phyloP scores from a whole-genome alignment of 2,797 vertebrate genomes.

The Coilia nasus region DNA sequence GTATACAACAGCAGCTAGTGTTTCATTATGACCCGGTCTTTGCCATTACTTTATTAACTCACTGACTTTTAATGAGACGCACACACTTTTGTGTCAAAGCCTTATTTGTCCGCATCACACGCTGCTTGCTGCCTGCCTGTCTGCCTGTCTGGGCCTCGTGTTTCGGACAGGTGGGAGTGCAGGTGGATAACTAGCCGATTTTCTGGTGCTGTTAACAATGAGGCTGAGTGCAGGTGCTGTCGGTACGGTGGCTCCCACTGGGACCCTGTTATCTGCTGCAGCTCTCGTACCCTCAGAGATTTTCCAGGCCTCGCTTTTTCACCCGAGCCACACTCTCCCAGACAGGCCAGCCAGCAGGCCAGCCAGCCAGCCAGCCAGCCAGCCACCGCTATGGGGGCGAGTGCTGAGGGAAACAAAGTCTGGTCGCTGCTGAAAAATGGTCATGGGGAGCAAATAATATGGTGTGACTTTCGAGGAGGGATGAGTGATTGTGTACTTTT shows the following conservation, averaged over 20 bases:
- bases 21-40: not conserved
- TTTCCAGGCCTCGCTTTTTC: not conserved
- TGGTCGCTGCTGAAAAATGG: slow-evolving; percentile 45
- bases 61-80: not conserved
- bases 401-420: not conserved
- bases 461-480: slow-evolving; percentile 33
- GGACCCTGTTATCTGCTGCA: slow-evolving; percentile 15
- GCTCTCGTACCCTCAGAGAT: slow-evolving; percentile 7
- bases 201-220: slow-evolving; percentile 3
- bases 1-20: not conserved
- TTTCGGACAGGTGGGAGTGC: not conserved
- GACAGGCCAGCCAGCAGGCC: not conserved
- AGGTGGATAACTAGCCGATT: not conserved
- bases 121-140: not conserved
- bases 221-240: not conserved
- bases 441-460: slow-evolving; percentile 46
- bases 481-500: slow-evolving; percentile 55
- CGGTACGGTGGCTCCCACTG: not conserved
- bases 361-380: too few relatives aligned
- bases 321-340: not conserved
- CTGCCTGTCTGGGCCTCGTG: too few relatives aligned
- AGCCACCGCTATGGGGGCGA: not conserved
- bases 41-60: not conserved
- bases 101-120: not conserved
- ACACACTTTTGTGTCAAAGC: not conserved